A percentile compares a stretch with the other conserved stretches of the same genome.
Conservation (phyloP, 2,113 vertebrate genomes). For the Machaerirhynchus nigripectus region DNA sequence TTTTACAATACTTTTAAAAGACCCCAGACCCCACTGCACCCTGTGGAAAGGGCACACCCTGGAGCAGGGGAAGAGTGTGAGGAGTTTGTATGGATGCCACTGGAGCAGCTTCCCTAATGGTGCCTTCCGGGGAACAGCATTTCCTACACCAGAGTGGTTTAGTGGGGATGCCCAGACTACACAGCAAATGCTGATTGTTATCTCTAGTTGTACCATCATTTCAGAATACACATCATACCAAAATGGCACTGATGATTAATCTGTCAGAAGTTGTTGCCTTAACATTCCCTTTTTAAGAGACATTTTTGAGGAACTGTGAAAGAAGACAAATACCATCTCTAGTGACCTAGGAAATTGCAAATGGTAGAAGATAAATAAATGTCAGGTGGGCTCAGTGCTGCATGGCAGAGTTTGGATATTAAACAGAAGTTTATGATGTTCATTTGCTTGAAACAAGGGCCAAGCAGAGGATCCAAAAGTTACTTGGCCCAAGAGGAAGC, state of each 20-base stretch:
- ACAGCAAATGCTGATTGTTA: neutral
- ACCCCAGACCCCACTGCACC: neutral
- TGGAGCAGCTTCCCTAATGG: neutral
- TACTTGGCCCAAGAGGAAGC: neutral
- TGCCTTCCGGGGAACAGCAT: neutral
- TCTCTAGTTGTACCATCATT: neutral
- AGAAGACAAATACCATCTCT: neutral
- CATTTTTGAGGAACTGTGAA: neutral
- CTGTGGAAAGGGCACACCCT: neutral
- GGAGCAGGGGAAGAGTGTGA: neutral
- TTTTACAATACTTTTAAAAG: neutral
- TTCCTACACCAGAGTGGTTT: neutral
- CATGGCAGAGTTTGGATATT: neutral
- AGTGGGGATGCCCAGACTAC: neutral
- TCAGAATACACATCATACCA: neutral
- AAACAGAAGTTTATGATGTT: neutral
- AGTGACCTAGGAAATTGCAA: neutral
- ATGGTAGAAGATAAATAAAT: neutral
- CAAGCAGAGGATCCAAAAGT: neutral
- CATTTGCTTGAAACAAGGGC: neutral
- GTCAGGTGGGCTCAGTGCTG: neutral
- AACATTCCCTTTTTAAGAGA: neutral
- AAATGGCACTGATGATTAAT: neutral
- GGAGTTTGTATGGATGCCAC: neutral
- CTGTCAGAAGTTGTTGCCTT: neutral